A percentile compares a stretch with the other conserved stretches of the same genome.
These are phyloP conservation scores for Drosophila punjabiensis DNA, from an alignment of 1,140 invertebrate genomes.

Conservation along the genomic window DNA sequence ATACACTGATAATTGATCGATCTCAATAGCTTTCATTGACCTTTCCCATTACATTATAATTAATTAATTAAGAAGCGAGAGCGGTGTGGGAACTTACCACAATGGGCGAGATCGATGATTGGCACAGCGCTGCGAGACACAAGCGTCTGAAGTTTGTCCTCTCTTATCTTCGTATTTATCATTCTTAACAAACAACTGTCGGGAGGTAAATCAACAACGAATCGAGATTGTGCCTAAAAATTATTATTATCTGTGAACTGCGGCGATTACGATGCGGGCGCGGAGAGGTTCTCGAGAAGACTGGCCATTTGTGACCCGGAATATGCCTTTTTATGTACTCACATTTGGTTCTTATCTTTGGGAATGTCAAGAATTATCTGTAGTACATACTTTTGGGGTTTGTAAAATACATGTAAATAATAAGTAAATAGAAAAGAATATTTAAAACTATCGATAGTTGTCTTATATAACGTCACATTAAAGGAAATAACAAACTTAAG, in stretches of 20 bases:
- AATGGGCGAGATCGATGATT: slow-evolving; percentile 90
- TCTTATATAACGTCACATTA: too few relatives aligned
- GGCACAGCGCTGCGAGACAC: slow-evolving; percentile 89
- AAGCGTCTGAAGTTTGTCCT: slow-evolving; percentile 87
- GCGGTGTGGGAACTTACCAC: slow-evolving; percentile 87
- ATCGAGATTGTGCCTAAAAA: slow-evolving; percentile 10
- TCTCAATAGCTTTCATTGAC: not conserved
- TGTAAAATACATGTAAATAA: not conserved
- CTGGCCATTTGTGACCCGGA: slow-evolving; percentile 31
- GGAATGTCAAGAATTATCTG: not conserved
- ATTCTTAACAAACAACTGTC: slow-evolving; percentile 48
- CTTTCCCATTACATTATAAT: not conserved
- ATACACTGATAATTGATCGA: not conserved
- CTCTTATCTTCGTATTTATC: slow-evolving; percentile 67
- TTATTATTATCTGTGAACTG: not conserved
- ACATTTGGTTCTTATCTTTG: too few relatives aligned
- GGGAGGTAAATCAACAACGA: slow-evolving; percentile 22
- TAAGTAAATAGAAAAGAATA: not conserved
- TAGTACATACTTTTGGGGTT: slow-evolving; percentile 14
- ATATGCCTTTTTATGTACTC: slow-evolving; percentile 12
- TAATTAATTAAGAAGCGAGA: not conserved
- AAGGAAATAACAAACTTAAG: too few relatives aligned
- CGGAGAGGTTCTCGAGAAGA: slow-evolving; percentile 43
- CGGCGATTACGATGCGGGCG: slow-evolving; percentile 32
- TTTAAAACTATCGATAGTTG: too few relatives aligned